Evolutionary conservation across 2,797 vertebrate genomes (phyloP).

Genomic region (Anguilla marmorata): DNA sequence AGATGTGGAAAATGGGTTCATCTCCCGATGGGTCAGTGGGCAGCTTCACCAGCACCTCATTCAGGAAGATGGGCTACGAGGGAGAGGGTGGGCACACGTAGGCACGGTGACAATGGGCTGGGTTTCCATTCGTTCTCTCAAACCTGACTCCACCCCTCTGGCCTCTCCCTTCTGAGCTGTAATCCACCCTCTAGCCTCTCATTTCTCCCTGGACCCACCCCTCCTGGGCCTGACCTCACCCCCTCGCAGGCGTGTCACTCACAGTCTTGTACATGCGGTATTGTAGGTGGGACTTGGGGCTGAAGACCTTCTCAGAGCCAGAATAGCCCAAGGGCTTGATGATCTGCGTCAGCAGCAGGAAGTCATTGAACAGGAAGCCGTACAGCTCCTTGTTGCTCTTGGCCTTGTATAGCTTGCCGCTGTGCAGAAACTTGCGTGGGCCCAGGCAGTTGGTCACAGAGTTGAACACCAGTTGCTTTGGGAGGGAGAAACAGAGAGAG

Average conservation of each 20-base stretch:
- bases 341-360: conserved; percentile 95
- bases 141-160: neutral
- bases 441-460: conserved; percentile 98
- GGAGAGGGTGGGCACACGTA: neutral
- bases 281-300: conserved; percentile 93
- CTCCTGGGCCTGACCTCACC: neutral
- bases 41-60: conserved; percentile 80
- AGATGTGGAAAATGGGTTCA: conserved; percentile 82
- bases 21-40: conserved; percentile 83
- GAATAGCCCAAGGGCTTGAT: conserved; percentile 92
- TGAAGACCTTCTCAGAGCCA: conserved; percentile 92
- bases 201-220: neutral
- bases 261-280: conserved; percentile 99
- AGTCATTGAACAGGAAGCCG: conserved; percentile 98
- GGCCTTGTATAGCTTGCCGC: conserved; percentile 96
- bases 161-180: no score
- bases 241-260: conserved; percentile 51
- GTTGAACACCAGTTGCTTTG: conserved; percentile 97
- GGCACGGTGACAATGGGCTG: neutral
- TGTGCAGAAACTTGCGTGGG: conserved; percentile 97
- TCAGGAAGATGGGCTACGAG: conserved; percentile 80
- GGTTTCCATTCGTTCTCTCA: neutral
- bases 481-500: conserved; percentile 37
- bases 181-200: no score
- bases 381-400: conserved; percentile 99